Base-by-base conservation (phyloP, 1,140 invertebrate species). In the Zaprionus africanus region DNA sequence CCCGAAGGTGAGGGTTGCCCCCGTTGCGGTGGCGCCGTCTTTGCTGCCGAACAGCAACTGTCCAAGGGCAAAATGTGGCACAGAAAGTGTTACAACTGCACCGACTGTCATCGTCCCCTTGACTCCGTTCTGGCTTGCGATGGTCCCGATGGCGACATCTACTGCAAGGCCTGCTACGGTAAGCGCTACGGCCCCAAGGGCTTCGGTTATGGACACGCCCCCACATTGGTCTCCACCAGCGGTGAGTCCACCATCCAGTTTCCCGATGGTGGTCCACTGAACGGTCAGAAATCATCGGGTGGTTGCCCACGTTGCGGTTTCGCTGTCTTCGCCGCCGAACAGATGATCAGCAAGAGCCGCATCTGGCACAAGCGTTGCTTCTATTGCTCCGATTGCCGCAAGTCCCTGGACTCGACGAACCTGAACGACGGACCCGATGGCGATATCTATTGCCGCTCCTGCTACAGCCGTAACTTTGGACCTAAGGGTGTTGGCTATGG, bases 301-400 rank as follows among this genome's bases (percentile, higher is more conserved):
- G 96, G 97, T 31, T 98, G 97, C 91, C 95, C 95, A 15, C 95
- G 97, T 53, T 98, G 97, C 93, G 97, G 97, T 26, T 98, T 96
- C 93, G 95, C 96, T 64, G 98, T 98, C 1, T 98, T 97, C 92
- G 97, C 97, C 72, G 98, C 98, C 67, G 98, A 98, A 94, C 97
- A 98, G 93, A 98, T 98, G 97, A 96, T 97, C 94, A 97, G 97
- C 93, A 98, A 98, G 94, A 96, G 96, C 92, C 95, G 96, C 92
- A 95, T 98, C 91, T 99, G 97, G 97, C 98, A 99, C 94, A 98
- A 97, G 93, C 94, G 97, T 76, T 99, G 98, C 94, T 99, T 99
- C 95, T 97, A 96, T 93, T 99, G 98, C 93, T 95, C 96, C 90
- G 96, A 97, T 73, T 99, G 98, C 93, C 96, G 96, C 84, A 97